Evolutionary conservation across 2,888 invertebrate genomes (phyloP).

Genomic region (Gari tellinella): DNA sequence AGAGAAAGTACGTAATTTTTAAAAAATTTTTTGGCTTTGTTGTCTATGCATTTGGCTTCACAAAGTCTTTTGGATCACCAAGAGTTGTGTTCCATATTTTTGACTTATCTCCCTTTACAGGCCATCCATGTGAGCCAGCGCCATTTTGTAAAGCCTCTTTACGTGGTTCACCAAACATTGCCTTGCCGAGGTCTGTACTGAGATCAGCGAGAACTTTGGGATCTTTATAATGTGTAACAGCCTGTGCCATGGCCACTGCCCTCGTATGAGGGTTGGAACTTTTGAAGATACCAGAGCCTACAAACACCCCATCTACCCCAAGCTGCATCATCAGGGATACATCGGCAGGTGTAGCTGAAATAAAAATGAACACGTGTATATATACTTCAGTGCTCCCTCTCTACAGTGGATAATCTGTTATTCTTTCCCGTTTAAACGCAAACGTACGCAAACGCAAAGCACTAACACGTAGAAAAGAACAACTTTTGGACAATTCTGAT

Average conservation of each 20-base stretch:
- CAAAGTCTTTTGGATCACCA: constrained; percentile 53
- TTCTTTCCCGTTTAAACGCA: no score
- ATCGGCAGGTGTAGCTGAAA: constrained; percentile 81
- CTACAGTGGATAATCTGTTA: no score
- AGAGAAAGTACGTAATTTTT: no score
- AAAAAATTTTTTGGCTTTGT: no score
- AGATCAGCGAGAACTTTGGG: constrained; percentile 75
- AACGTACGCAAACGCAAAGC: no score
- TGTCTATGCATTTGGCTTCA: background rate
- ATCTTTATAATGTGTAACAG: constrained; percentile 81
- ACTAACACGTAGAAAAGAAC: no score
- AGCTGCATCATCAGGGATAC: constrained; percentile 82
- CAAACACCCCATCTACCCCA: constrained; percentile 83
- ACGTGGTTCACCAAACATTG: constrained; percentile 77
- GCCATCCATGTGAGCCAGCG: constrained; percentile 14
- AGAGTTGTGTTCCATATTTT: constrained; percentile 71
- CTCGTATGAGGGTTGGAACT: constrained; percentile 76
- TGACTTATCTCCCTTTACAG: constrained; percentile 45
- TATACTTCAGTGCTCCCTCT: no score
- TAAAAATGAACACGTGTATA: no score
- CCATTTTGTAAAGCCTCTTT: constrained; percentile 33
- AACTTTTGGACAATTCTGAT: no score
- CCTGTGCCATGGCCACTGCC: constrained; percentile 81
- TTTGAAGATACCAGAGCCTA: constrained; percentile 83
- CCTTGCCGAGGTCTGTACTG: constrained; percentile 79